phyloP scores from a whole-genome alignment of 2,888 invertebrate genomes.

The Sisyra nigra region DNA sequence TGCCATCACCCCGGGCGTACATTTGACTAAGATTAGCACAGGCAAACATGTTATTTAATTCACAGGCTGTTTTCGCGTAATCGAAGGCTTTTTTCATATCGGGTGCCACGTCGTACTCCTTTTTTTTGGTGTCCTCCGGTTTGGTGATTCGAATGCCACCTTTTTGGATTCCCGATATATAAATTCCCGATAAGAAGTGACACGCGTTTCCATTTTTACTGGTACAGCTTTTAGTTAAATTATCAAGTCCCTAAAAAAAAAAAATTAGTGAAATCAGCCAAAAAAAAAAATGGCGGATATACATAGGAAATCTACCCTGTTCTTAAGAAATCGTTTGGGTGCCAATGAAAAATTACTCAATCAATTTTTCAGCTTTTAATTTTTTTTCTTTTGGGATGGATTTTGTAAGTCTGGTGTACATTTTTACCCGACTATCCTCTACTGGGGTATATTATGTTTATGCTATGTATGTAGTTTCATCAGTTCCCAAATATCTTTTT shows the following conservation, averaged over 20 bases:
- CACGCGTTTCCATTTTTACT: constrained; percentile 52
- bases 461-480: too few relatives aligned
- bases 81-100: constrained; percentile 66
- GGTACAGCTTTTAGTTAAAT: constrained; percentile 34
- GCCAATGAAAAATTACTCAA: too few relatives aligned
- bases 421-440: too few relatives aligned
- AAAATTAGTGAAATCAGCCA: background rate
- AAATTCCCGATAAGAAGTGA: constrained; percentile 65
- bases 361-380: too few relatives aligned
- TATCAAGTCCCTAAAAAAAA: constrained; percentile 26
- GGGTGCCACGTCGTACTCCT: constrained; percentile 30
- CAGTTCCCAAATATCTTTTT: too few relatives aligned
- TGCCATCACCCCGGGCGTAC: constrained; percentile 68
- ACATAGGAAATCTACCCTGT: background rate
- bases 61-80: constrained; percentile 65
- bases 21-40: constrained; percentile 84
- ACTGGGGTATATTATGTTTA: too few relatives aligned
- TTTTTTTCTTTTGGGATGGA: too few relatives aligned
- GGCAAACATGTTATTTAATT: constrained; percentile 67
- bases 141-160: constrained; percentile 21
- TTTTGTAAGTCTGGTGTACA: too few relatives aligned
- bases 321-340: background rate
- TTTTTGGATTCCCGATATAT: constrained; percentile 54
- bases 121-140: constrained; percentile 4
- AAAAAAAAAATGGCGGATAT: background rate